These are phyloP conservation scores for Knipowitschia caucasica DNA, from an alignment of 2,797 vertebrate genomes.

Conservation along the genomic window DNA sequence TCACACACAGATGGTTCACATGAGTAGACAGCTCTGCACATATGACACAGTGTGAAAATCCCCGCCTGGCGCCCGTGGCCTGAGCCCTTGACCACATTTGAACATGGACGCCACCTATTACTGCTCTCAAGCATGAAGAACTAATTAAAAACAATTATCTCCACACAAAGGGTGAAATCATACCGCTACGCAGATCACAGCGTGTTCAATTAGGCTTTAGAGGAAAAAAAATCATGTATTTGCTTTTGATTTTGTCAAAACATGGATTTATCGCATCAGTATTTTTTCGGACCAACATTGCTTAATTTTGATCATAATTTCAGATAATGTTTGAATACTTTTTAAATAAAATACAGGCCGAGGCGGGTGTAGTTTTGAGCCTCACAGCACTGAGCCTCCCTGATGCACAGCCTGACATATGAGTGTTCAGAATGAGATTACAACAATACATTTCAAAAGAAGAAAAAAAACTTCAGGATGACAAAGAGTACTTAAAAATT, in stretches of 20 bases:
- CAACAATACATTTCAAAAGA: too few species aligned
- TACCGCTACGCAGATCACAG: conserved; percentile 42
- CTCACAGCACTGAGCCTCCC: too few species aligned
- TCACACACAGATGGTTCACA: conserved; percentile 9
- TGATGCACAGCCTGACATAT: too few species aligned
- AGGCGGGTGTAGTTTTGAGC: too few species aligned
- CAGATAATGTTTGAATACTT: too few species aligned
- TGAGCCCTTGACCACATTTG: conserved; percentile 32
- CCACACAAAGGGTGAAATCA: conserved; percentile 53
- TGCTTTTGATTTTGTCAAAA: conserved; percentile 35
- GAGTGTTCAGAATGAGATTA: too few species aligned
- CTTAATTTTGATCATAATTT: too few species aligned
- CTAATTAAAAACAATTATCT: conserved; percentile 54
- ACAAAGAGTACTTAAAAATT: too few species aligned
- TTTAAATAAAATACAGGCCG: too few species aligned
- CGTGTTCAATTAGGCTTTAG: conserved; percentile 51
- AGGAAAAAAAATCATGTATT: conserved; percentile 46
- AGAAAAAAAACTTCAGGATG: too few species aligned
- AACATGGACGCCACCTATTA: conserved; percentile 43
- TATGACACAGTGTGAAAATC: conserved; percentile 31
- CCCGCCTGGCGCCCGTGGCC: conserved; percentile 39
- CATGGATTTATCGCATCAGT: too few species aligned
- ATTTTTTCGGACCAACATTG: too few species aligned
- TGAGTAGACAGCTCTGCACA: not conserved
- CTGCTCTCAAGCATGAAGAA: conserved; percentile 40